Conservation (phyloP, 1,140 invertebrate species). For the Aplysia californica region DNA sequence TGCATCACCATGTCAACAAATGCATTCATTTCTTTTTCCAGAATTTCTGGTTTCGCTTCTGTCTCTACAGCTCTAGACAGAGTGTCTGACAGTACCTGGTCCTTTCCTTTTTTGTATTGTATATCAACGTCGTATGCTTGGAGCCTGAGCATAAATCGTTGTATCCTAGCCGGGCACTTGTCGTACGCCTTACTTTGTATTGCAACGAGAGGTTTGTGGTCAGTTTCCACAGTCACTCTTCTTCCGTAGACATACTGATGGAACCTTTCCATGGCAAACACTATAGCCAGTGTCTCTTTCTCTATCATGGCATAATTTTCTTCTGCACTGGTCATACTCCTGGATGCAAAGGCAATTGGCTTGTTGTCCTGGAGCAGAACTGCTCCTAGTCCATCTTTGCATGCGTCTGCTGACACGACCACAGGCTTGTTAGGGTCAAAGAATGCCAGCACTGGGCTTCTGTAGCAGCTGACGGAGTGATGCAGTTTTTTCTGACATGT, state of each 20-base stretch:
- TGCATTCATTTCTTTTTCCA: too few relatives aligned
- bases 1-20: too few relatives aligned
- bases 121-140: constrained; percentile 4
- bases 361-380: constrained; percentile 66
- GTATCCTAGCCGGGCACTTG: background rate
- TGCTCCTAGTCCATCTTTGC: constrained; percentile 62
- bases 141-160: background rate
- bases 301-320: constrained; percentile 69
- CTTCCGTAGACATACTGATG: constrained; percentile 67
- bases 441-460: constrained; percentile 24
- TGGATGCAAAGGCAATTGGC: constrained; percentile 67
- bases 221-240: constrained; percentile 10
- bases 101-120: too few relatives aligned
- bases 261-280: constrained; percentile 70
- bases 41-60: too few relatives aligned
- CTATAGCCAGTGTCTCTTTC: constrained; percentile 69
- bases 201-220: constrained; percentile 21
- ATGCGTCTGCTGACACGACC: constrained; percentile 36
- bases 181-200: background rate
- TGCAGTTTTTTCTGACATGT: constrained; percentile 38
- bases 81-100: too few relatives aligned
- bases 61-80: too few relatives aligned
- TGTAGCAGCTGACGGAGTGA: background rate
- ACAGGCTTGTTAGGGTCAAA: constrained; percentile 22
- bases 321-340: constrained; percentile 63